Conservation (phyloP, 2,797 vertebrate genomes). For the Gymnopithys bicolor region DNA sequence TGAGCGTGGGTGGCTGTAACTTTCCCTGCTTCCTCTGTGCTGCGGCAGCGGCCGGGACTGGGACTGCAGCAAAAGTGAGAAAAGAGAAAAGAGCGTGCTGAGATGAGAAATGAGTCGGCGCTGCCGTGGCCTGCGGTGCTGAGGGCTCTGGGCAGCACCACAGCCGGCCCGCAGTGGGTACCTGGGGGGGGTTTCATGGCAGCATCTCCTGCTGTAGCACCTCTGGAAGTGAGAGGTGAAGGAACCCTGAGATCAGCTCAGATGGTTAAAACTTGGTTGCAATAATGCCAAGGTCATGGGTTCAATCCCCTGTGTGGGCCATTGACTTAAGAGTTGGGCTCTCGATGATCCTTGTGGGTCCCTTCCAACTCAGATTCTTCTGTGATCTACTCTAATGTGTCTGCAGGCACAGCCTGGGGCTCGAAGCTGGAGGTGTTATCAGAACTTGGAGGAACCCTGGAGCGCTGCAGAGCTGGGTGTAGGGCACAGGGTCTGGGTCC, state of each 20-base stretch:
- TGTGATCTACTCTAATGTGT: too few species aligned
- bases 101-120: constrained; percentile 55
- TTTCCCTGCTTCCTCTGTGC: constrained; percentile 70
- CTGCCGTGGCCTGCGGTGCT: not conserved
- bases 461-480: not conserved
- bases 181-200: not conserved
- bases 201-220: not conserved
- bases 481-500: not conserved
- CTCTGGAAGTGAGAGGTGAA: rapidly evolving
- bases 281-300: too few species aligned
- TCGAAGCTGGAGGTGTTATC: not conserved
- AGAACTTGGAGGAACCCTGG: not conserved
- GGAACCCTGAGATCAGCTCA: too few species aligned
- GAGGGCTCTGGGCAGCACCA: not conserved
- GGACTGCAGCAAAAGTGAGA: constrained; percentile 71
- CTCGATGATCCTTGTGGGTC: too few species aligned
- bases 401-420: rapidly evolving
- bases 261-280: too few species aligned
- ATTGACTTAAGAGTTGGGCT: too few species aligned
- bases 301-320: too few species aligned
- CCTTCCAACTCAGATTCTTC: too few species aligned
- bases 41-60: not conserved
- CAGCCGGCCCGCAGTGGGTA: not conserved
- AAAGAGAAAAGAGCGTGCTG: constrained; percentile 2
- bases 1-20: constrained; percentile 55